Base-by-base conservation (phyloP, 2,888 invertebrate genomes). In the Dinocampus coccinellae region DNA sequence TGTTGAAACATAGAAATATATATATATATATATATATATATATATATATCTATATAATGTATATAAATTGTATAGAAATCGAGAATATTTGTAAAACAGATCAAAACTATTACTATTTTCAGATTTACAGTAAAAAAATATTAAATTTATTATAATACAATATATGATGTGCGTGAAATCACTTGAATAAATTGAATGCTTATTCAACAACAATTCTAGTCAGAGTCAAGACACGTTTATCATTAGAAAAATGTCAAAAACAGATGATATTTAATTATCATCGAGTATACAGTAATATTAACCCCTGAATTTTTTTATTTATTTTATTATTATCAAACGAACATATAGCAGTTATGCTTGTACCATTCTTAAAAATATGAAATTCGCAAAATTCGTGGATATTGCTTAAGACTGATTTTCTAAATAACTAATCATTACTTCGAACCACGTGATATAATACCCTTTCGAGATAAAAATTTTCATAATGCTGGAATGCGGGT, bases 401-500 rank as follows among this genome's bases (percentile, higher is more conserved):
- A 39, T 22, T n/a, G 9, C 13, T 26, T 29, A n/a, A 13, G 53
- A 7, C 11, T 60, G 16, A 33, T 33, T 36, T 39, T 1, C 7
- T 24, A 6, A n/a, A 20, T 29, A 7, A 34, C 34, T 26, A 34
- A 33, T 58, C 22, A 58, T 47, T 65, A 73, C 64, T 72, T 70
- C 64, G n/a, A 65, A 55, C 29, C 29, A 29, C 74, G 73, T 73
- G 71, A 68, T 65, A 63, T 10, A 70, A 58, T 63, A 75, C 74
- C 75, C 76, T 75, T 80, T 77, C 76, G 75, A 79, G 78, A 82
- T 82, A 83, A 86, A 86, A 86, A 84, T 83, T 78, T 83, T 86
- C 84, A 86, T 86, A 87, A 86, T 84, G 76, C 78, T 78, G 87
- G 86, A 87, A 87, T 87, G 85, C 82, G 74, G 74, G 74, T 72